Conservation (phyloP, 2,888 invertebrate species). For the Sinohyriopsis cumingii region DNA sequence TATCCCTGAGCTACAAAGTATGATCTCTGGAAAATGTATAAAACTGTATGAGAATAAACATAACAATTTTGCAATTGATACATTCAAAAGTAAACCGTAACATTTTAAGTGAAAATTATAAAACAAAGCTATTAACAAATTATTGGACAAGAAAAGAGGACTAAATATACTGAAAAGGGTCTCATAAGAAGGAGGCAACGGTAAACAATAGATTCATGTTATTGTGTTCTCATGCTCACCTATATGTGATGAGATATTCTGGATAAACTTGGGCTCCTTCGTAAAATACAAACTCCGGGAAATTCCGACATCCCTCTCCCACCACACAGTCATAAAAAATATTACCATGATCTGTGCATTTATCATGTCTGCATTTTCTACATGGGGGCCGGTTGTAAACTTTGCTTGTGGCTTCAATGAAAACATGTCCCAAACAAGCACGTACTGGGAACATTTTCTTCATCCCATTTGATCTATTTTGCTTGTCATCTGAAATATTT, state of each 20-base stretch:
- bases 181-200: no score
- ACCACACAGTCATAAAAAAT: conserved; percentile 38
- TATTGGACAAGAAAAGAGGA: no score
- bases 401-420: conserved; percentile 12
- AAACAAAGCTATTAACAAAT: no score
- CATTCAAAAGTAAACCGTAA: no score
- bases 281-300: conserved; percentile 53
- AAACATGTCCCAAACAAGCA: conserved; percentile 38
- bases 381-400: conserved; percentile 36
- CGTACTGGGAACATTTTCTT: conserved; percentile 42
- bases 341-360: conserved; percentile 30
- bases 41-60: no score
- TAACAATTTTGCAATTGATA: no score
- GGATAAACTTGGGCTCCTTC: conserved; percentile 46
- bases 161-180: no score
- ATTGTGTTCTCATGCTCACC: conserved; percentile 7
- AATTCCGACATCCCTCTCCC: conserved; percentile 41
- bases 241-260: conserved; percentile 48
- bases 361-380: conserved; percentile 25
- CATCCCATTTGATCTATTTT: conserved; percentile 20
- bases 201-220: no score
- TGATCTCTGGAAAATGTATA: no score
- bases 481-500: conserved; percentile 30
- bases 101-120: no score
- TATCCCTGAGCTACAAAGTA: no score